Base-by-base conservation (phyloP, 35 echinoderm and acorn worm genomes). In the Apostichopus californicus region DNA sequence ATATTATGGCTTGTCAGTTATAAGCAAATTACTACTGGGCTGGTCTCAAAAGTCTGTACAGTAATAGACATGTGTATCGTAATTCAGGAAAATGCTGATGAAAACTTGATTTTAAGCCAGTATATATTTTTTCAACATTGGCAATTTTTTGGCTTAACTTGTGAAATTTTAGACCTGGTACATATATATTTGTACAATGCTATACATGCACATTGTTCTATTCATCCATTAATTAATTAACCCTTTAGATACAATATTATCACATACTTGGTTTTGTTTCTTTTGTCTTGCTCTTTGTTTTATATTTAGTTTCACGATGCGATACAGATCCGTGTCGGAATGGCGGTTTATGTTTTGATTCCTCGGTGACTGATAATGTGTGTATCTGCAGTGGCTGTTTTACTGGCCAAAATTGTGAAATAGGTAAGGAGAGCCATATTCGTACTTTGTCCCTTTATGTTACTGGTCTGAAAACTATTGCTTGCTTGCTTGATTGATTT, bases 361-460 rank as follows among this genome's bases (percentile, higher is more conserved):
- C 61, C 6, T 12, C 86, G 5, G 23, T 46, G 5, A 73, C 20
- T 5, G 86, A 68, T 6, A 72, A 72, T 72, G 46, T 3, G 4
- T 88, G 86, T 88, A 2, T 17, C 15, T 88, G 86, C n/a, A 34
- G 60, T 88, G 86, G 60, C 22, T 88, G 86, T 73, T 88, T 88
- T 88, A 5, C 14, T 14, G 86, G 86, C 24, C 22, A 71, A 15
- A 26, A 5, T 73, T 88, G 86, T 73, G 4, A 88, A 54, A 88
- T 8, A 71, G 86, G 86, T 88, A 88, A 46, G 63, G 58, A 26
- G 57, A 55, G 3, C 34, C 34, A 46, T 4, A 46, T 46, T 46
- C 34, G 34, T 46, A 46, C 34, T 46, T 46, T 46, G 34, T 46
- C 34, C 34, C 34, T 46, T 46, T 46, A 46, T 3, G 34, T 46